Base-by-base conservation (phyloP, 2,797 vertebrate genomes). In the Sylvilagus floridanus region DNA sequence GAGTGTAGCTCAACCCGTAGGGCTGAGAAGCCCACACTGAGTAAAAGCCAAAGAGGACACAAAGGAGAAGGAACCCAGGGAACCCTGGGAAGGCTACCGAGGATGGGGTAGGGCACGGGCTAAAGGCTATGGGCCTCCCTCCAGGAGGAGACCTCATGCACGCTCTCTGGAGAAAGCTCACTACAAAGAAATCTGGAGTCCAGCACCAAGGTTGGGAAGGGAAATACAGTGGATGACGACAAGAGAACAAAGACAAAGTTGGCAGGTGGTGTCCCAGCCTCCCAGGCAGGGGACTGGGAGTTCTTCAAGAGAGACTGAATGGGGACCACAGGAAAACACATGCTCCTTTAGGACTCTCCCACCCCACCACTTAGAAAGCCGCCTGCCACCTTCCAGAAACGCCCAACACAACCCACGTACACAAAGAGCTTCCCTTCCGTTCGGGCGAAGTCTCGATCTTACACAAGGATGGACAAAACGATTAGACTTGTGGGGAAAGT, bases 341-440 rank as follows among this genome's bases (percentile, higher is more conserved):
- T 5, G 62, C 32, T 50, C 30, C 50, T 75, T 22, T 71, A 82
- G 42, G 65, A 81, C 32, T 50, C 21, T 22, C 69, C 32, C 32
- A 57, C 12, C 11, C 21, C 21, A 47, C 37, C 37, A 72, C 47
- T 72, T 76, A 71, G 68, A 94, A 89, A 84, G 62, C 7, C 81
- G 28, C 26, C 32, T 57, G 13, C 52, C 26, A 35, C 21, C 32
- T 82, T 52, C 65, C 2, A 60, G 83, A 66, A 84, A 57, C 54
- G 47, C 47, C 71, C 91, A 85, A 75, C 47, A 96, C 82, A 89
- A 86, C 37, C 66, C 50, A 47, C 52, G 90, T 30, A 71, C 32
- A 75, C 57, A 54, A 30, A 91, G 28, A 47, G 42, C 10, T 76
- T 71, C 37, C 82, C 32, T 52, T 63, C 62, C 30, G 47, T 16